Conservation (phyloP, 2,888 invertebrate genomes). For the Hedya salicella region DNA sequence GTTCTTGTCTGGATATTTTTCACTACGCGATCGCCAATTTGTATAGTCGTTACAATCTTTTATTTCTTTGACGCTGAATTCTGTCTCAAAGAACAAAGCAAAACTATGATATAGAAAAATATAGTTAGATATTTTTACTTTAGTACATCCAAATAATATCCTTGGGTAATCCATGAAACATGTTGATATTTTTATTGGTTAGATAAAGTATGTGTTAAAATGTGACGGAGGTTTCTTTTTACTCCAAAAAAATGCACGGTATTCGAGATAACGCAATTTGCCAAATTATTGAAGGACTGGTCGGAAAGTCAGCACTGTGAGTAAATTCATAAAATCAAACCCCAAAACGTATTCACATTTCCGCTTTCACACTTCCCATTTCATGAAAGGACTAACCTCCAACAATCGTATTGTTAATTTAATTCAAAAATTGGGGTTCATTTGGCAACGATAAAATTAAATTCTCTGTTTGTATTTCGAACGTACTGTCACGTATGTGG, state of each 20-base stretch:
- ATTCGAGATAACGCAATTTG: too few species aligned
- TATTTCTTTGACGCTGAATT: slow-evolving; percentile 43
- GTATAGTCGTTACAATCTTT: slow-evolving; percentile 50
- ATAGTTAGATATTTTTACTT: background rate
- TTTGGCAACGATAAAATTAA: slow-evolving; percentile 41
- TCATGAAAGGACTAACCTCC: slow-evolving; percentile 16
- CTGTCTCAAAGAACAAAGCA: slow-evolving; percentile 13
- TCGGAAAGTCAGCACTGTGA: background rate
- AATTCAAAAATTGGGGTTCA: slow-evolving; percentile 43
- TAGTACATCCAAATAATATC: too few species aligned
- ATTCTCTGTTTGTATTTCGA: slow-evolving; percentile 38
- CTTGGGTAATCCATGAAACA: too few species aligned
- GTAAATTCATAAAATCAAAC: background rate
- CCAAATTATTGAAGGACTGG: too few species aligned
- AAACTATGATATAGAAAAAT: slow-evolving; percentile 18
- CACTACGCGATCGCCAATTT: slow-evolving; percentile 63
- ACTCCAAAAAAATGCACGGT: too few species aligned
- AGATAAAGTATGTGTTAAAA: too few species aligned
- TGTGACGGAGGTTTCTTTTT: too few species aligned
- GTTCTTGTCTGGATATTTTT: slow-evolving; percentile 66
- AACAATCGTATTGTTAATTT: slow-evolving; percentile 39
- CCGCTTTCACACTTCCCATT: slow-evolving; percentile 8
- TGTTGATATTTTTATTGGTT: too few species aligned
- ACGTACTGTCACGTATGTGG: slow-evolving; percentile 42
- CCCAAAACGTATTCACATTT: slow-evolving; percentile 19